Evolutionary conservation across 2,888 invertebrate species (phyloP).

Genomic region (Hecatera dysodea): DNA sequence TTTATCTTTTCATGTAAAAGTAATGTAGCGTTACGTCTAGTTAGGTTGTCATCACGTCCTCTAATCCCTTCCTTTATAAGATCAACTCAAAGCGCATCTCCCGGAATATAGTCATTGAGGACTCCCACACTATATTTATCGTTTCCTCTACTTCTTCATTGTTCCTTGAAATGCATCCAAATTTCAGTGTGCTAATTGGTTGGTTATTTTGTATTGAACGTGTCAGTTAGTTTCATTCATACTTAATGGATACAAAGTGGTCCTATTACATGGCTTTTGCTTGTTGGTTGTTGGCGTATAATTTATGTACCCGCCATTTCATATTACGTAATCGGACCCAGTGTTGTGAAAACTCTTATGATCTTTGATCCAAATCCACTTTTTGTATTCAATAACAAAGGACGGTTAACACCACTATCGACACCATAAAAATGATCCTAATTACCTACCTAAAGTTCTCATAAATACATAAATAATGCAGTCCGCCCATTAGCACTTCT

Average conservation of each 20-base stretch:
- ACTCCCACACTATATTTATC: conserved; percentile 86
- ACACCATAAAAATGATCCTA: conserved; percentile 66
- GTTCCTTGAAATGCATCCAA: conserved; percentile 70
- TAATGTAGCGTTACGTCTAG: conserved; percentile 58
- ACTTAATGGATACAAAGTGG: conserved; percentile 59
- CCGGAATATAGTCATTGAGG: conserved; percentile 80
- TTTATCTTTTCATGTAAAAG: conserved; percentile 25
- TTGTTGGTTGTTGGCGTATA: conserved; percentile 47
- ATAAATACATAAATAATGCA: conserved; percentile 74
- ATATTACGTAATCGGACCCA: conserved; percentile 58
- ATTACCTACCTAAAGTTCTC: conserved; percentile 72
- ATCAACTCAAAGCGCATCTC: conserved; percentile 81
- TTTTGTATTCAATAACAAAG: conserved; percentile 47
- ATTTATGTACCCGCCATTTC: conserved; percentile 56
- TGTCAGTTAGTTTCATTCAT: conserved; percentile 57
- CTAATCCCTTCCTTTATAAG: conserved; percentile 75
- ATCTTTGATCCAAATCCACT: conserved; percentile 47
- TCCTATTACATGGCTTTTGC: conserved; percentile 55
- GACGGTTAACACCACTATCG: conserved; percentile 48
- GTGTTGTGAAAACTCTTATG: conserved; percentile 55
- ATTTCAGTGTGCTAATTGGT: conserved; percentile 57
- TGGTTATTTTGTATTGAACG: conserved; percentile 50
- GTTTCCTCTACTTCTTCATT: conserved; percentile 83
- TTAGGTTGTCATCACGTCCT: conserved; percentile 78
- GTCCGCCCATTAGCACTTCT: conserved; percentile 81